These are phyloP conservation scores for Cephonodes hylas DNA, from an alignment of 2,888 invertebrate species.

Conservation along the genomic window DNA sequence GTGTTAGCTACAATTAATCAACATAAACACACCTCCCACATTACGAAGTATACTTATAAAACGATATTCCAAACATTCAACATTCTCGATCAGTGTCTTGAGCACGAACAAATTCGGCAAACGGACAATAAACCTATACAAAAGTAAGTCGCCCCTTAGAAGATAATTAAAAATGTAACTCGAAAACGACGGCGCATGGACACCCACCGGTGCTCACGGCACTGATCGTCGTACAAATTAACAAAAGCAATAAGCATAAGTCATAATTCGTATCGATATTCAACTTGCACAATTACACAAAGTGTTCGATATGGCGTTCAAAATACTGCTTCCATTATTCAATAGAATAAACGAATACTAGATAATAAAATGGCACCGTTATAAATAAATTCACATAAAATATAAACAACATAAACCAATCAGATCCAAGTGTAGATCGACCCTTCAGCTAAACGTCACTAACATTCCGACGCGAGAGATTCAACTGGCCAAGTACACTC, in stretches of 20 bases:
- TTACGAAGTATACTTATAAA: constrained; percentile 28
- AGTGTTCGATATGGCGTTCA: constrained; percentile 1
- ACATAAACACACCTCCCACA: constrained; percentile 43
- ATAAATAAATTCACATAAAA: neutral
- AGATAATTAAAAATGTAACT: neutral
- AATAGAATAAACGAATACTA: neutral
- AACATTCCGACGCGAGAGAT: neutral
- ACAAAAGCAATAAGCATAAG: neutral
- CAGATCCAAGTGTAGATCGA: neutral
- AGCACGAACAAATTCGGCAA: neutral
- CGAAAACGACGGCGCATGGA: neutral
- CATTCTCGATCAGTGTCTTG: neutral
- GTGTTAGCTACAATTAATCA: constrained; percentile 62
- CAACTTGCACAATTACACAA: neutral
- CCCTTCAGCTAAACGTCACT: neutral
- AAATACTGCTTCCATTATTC: neutral
- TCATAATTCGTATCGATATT: constrained; percentile 10
- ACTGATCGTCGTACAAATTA: neutral
- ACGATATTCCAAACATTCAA: neutral
- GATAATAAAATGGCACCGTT: neutral
- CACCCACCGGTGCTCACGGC: neutral
- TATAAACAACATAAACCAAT: neutral
- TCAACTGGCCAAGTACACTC: neutral
- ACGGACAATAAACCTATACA: no score
- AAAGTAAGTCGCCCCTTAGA: neutral